Evolutionary conservation across 2,113 vertebrate genomes (phyloP), one percentile per base, ranked within the genome.

Genomic region (Gasterosteus nipponicus): DNA sequence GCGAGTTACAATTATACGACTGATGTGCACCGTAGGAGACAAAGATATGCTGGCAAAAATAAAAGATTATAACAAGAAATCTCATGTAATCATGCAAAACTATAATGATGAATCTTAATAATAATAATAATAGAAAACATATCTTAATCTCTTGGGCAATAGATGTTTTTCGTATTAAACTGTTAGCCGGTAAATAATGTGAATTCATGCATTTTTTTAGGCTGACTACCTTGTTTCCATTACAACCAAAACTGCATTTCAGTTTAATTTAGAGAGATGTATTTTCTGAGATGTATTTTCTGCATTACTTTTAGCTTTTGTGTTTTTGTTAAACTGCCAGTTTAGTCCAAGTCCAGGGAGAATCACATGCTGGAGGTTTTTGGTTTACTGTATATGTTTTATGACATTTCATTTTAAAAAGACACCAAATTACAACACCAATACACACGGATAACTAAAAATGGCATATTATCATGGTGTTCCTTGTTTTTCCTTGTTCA

Each of bases 1-100:
- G 63, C 38, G 73, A 59, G 42, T 81, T 86, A 66, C 63, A 83
- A 82, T 85, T 70, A 82, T 75, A 85, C 58, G 41, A 73, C 59
- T 81, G 64, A 71, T 76, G 65, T 65, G 56, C 67, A 84, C 66
- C 71, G 41, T 73, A 18, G 5, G 33, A 67, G 53, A 41, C 77
- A 22, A 46, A 78, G 72, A 69, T 76, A 10, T 68, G 42, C 62
- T 68, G 56, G 38, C 59, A 59, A 54, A 26, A 57, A 73, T 5
- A 41, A 39, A 71, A n/a, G 38, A 56, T 54, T 54, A 47, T 60
- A 35, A 46, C 10, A 65, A 35, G 22, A 22, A 49, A 49, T n/a
- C 9, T 18, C 7, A 7, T 51, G 22, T 11, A 53, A 22, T 53
- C n/a, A n/a, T 22, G 4, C n/a, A 10, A 53, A 53, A 53, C n/a